phyloP scores from a whole-genome alignment of 2,888 invertebrate species.

The Drosophila paramelanica region DNA sequence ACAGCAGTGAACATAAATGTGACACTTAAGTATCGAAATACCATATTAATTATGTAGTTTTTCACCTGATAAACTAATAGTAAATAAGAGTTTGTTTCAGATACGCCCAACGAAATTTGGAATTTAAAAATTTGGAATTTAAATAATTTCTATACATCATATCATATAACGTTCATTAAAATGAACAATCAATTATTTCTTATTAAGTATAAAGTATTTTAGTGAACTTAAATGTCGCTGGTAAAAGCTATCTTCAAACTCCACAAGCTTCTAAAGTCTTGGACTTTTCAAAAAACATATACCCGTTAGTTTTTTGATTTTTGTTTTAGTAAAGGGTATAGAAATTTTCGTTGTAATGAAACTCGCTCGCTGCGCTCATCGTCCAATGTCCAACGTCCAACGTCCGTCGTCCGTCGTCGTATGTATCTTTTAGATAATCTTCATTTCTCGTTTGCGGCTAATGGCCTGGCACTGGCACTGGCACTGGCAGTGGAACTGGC shows the following conservation, averaged over 20 bases:
- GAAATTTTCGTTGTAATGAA: conserved; percentile 66
- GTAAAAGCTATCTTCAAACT: too few relatives aligned
- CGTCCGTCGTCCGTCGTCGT: conserved; percentile 51
- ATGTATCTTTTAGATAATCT: conserved; percentile 79
- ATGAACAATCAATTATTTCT: too few relatives aligned
- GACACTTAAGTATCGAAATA: too few relatives aligned
- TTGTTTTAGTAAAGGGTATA: conserved; percentile 31
- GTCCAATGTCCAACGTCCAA: conserved; percentile 25
- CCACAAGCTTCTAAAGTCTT: too few relatives aligned
- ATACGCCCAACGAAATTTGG: too few relatives aligned
- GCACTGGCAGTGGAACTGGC: conserved; percentile 49
- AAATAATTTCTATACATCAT: too few relatives aligned
- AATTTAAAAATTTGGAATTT: too few relatives aligned
- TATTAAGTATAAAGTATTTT: too few relatives aligned
- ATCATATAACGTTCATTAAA: too few relatives aligned
- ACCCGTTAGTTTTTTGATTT: not conserved
- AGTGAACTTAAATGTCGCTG: too few relatives aligned
- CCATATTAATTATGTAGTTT: too few relatives aligned
- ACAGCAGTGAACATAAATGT: too few relatives aligned
- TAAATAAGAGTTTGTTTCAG: not conserved
- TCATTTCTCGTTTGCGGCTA: conserved; percentile 80
- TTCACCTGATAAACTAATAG: not conserved
- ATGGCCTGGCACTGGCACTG: conserved; percentile 70
- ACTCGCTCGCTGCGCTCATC: conserved; percentile 54
- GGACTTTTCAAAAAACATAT: not conserved